Evolutionary conservation across 2,797 vertebrate genomes (phyloP), one percentile per base, ranked within the genome.

Genomic region (Coregonus ussuriensis): DNA sequence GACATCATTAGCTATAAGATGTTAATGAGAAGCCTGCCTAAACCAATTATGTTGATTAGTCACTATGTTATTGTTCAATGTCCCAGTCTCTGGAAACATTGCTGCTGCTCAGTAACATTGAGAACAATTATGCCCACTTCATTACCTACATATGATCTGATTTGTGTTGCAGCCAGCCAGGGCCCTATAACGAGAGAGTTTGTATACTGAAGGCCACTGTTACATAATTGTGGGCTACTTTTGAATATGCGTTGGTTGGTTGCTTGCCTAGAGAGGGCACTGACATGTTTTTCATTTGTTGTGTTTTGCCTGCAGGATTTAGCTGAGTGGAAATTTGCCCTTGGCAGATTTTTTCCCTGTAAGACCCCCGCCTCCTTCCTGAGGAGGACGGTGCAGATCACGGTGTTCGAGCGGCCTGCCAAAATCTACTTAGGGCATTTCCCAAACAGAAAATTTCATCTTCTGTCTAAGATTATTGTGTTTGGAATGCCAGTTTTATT

Each of bases 381-480:
- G 65, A 18, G 31, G 35, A 72, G 77, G 85, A 85, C 83, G 54
- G 41, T 71, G 41, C 16, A 7, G 18, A 71, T 47, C 41, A 21
- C 4, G 41, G 15, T 70, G 37, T 21, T 13, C 3, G 74, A 85
- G 78, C 77, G 65, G 53, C 53, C 69, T 83, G 83, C 85, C 88
- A 89, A 87, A 37, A 83, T 79, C 72, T 70, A 52, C 72, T 82
- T 74, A 84, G 80, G 77, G 75, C 82, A 77, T 86, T 89, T 90
- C 79, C 59, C 82, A 82, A 87, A 89, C 89, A 82, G 71, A 86
- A 82, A 81, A 86, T 81, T 88, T 88, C 53, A 73, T 87, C 77
- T 59, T 35, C 71, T 79, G 83, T 74, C 77, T 82, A 77, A 88
- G 86, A 86, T 91, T 80, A 87, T 82, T 63, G 51, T 77, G 78